Base-by-base conservation (phyloP, 2,888 invertebrate species). In the Drosophila setosimentum region DNA sequence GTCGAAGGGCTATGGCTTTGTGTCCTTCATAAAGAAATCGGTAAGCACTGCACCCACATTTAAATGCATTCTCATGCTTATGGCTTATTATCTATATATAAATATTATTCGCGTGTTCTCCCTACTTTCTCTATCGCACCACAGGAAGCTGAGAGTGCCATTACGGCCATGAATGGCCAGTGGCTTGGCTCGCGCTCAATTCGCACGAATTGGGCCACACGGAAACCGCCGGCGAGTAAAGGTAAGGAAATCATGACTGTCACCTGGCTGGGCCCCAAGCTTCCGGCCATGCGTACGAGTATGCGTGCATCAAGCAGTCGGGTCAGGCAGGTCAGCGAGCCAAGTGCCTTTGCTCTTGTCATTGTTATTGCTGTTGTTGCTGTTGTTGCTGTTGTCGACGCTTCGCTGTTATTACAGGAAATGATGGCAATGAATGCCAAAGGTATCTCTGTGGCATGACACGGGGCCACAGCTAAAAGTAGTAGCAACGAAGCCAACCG, bases 1-100 rank as follows among this genome's bases (percentile, higher is more conserved):
- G 94, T 99, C 99, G 73, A 99, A 99, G 94, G 99, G 99, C 92
- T 99, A 99, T 95, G 99, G 99, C 70, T 99, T 99, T 94, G 99
- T 99, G 40, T 99, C 99, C 29, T 99, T 99, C 94, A 96, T 99
- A 92, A 99, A 99, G 94, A 99, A 99, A 95, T 96, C 98, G 94
- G 97, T 97, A 94, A 96, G 97, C 95, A 67, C 37, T 40, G 58
- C 33, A 16, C 4, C 24, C 59, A 30, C 53, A 66, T 64, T 61
- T 51, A 59, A 65, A 68, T 69, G 61, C 64, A 69, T 54, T 67
- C 37, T 40, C 45, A 48, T 48, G 30, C 24, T 30, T 27, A 2
- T 40, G 11, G 27, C 27, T 40, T 58, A 62, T 68, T 58, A 35
- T 60, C 61, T 57, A 18, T 48, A 37, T 33, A 10, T 57, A 18